Percentiles rank a stretch among this genome's conserved stretches.
These are phyloP conservation scores for Calyptommatus sinebrachiatus DNA, from an alignment of 2,113 vertebrate species.

Conservation along the genomic window DNA sequence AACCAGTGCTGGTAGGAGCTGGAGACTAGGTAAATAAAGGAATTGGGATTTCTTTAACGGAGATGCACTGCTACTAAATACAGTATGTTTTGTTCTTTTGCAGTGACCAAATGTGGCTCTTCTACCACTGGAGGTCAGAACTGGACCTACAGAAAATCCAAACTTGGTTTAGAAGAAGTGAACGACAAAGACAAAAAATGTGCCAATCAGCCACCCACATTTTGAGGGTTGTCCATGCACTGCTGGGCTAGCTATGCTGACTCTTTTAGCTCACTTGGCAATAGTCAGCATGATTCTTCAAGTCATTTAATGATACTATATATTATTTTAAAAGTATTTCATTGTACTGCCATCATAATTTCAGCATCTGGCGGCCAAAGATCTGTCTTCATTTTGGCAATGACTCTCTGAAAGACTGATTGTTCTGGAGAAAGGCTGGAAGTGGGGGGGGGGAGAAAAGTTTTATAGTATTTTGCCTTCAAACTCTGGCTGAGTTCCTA, in stretches of 20 bases:
- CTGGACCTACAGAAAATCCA: no score
- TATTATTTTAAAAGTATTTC: slow-evolving; percentile 37
- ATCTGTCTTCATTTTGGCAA: slow-evolving; percentile 23
- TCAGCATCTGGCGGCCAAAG: slow-evolving; percentile 42
- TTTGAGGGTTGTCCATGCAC: no score
- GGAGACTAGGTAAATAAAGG: no score
- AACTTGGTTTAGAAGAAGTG: no score
- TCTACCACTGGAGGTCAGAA: no score
- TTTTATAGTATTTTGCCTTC: slow-evolving; percentile 46
- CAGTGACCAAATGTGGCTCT: no score
- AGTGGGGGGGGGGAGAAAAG: background rate
- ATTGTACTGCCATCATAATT: slow-evolving; percentile 14
- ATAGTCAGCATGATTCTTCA: background rate
- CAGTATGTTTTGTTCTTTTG: background rate
- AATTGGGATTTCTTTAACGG: background rate
- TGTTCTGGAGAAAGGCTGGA: slow-evolving; percentile 15
- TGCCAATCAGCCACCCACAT: no score
- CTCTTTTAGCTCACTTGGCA: background rate
- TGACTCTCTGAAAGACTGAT: slow-evolving; percentile 35
- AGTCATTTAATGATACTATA: background rate
- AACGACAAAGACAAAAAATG: no score
- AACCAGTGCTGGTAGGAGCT: no score
- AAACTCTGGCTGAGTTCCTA: slow-evolving; percentile 47
- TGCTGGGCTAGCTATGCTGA: background rate
- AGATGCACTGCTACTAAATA: background rate